Evolutionary conservation across 2,797 vertebrate species (phyloP), one percentile per base, ranked within the genome.

Genomic region (Phylloscopus collybita): DNA sequence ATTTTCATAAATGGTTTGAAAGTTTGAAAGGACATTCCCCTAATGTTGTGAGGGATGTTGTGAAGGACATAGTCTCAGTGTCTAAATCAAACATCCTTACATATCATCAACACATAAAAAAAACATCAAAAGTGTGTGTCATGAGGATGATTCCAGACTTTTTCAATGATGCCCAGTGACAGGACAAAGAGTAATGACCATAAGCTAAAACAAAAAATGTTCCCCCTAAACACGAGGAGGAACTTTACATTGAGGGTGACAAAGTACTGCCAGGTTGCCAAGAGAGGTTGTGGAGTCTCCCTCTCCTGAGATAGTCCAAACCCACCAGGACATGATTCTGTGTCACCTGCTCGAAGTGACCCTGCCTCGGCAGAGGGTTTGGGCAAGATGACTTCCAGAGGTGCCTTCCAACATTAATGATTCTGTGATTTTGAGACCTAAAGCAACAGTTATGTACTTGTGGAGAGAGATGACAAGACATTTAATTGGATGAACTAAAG

Each of bases 91-190:
- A 45, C 21, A 53, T 23, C 36, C 17, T 53, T 36, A 29, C 17
- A 49, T n/a, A 17, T 59, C 49, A 67, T n/a, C n/a, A n/a, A 59
- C 16, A 45, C 8, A 20, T 32, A 14, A 9, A 80, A 70, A 32
- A 57, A 25, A 12, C 1, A 0, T 45, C 16, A 66, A 26, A 59
- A 51, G 4, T 9, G 3, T 16, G 9, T 45, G 9, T 8, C n/a
- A 66, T 29, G 9, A 62, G 16, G 11, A 57, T 23, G 16, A 15
- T 30, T 66, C 27, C 32, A 51, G 51, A 25, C 16, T 17, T 59
- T 51, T 59, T 59, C n/a, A 14, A 16, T 25, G 38, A 27, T 57
- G 13, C 13, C 13, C 38, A 45, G 32, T 27, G 15, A 16, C 25
- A 50, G 7, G 6, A 53, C 9, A 53, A 66, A 29, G 25, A 73